Evolutionary conservation across 2,113 vertebrate species (phyloP).

Genomic region (Scomber scombrus): DNA sequence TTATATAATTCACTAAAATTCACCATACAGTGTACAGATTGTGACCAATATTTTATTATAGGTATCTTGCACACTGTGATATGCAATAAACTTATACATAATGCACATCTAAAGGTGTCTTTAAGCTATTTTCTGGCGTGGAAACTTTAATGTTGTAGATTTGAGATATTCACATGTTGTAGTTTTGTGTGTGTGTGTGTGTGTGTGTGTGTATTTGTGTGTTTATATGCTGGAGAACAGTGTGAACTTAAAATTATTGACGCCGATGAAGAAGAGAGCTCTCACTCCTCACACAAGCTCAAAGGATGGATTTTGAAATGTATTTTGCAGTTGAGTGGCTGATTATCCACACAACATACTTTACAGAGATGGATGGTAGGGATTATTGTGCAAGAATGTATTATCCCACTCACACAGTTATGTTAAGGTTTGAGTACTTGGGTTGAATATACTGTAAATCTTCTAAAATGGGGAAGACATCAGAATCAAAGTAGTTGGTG

Average conservation of each 20-base stretch:
- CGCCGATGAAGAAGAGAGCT: not conserved
- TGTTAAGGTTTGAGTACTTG: not conserved
- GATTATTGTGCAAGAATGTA: slow-evolving; percentile 33
- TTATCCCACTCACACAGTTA: slow-evolving; percentile 30
- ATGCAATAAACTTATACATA: too few species aligned
- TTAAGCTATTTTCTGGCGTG: too few species aligned
- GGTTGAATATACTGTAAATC: slow-evolving; percentile 15
- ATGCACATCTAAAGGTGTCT: too few species aligned
- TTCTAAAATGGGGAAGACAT: not conserved
- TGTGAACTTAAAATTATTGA: not conserved
- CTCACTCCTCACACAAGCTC: slow-evolving; percentile 8
- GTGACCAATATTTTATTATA: too few species aligned
- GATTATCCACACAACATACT: slow-evolving; percentile 32
- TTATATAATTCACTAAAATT: too few species aligned
- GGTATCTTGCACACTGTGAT: too few species aligned
- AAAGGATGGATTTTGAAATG: slow-evolving; percentile 10
- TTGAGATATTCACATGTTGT: too few species aligned
- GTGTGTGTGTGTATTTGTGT: too few species aligned
- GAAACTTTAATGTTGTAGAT: too few species aligned
- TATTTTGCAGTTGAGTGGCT: slow-evolving; percentile 32
- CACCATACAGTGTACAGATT: too few species aligned
- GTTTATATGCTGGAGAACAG: too few species aligned
- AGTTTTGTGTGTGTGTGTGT: too few species aligned
- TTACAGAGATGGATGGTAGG: slow-evolving; percentile 5
- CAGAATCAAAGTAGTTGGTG: not conserved